Conservation (phyloP, 1,140 invertebrate species). For the Drosophila murphyi region DNA sequence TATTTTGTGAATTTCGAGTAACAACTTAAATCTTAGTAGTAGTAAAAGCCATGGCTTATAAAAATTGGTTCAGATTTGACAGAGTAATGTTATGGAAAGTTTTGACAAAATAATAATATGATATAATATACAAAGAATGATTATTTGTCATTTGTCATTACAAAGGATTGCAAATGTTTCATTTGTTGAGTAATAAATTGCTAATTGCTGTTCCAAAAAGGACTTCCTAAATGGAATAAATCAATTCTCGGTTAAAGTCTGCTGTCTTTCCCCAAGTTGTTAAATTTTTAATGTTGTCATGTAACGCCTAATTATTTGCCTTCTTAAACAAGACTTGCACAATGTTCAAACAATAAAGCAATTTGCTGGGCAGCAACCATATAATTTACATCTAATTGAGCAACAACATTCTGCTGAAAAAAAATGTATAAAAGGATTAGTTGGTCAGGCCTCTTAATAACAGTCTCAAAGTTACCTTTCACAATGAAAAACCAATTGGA, state of each 20-base stretch:
- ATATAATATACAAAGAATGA: too few species aligned
- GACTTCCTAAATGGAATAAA: neutral
- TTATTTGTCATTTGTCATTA: too few species aligned
- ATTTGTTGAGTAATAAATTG: neutral
- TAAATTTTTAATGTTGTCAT: conserved; percentile 67
- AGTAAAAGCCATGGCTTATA: too few species aligned
- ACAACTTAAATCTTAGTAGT: too few species aligned
- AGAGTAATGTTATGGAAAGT: too few species aligned
- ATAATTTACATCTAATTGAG: conserved; percentile 72
- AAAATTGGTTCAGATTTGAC: too few species aligned
- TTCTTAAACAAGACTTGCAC: conserved; percentile 43
- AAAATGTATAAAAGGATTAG: conserved; percentile 53
- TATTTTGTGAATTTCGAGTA: too few species aligned
- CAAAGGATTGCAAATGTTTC: neutral
- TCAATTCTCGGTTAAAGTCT: neutral
- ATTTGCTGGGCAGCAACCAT: conserved; percentile 58
- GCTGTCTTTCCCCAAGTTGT: neutral
- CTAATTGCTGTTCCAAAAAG: neutral
- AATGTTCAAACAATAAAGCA: conserved; percentile 56
- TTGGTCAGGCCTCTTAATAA: neutral
- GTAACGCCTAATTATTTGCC: conserved; percentile 51
- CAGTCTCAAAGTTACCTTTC: conserved; percentile 32
- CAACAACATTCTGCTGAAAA: conserved; percentile 5
- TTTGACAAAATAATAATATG: too few species aligned
- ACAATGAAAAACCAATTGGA: conserved; percentile 62